These are phyloP conservation scores for Hypotaenidia okinawae DNA, from an alignment of 2,797 vertebrate genomes.

Conservation along the genomic window DNA sequence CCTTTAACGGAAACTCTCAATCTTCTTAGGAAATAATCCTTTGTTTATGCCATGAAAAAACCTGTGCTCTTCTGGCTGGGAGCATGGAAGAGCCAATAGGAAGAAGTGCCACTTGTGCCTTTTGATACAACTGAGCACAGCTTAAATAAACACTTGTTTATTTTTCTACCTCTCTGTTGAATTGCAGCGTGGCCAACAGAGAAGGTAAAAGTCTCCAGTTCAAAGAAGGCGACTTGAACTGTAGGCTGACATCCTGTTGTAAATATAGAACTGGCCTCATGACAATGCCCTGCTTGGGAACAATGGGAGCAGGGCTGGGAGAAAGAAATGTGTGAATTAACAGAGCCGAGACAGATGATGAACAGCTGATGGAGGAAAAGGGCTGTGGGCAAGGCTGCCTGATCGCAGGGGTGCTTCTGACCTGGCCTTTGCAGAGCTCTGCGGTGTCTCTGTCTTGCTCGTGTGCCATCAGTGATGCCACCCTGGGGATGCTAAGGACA, in stretches of 20 bases:
- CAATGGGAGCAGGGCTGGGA: constrained; percentile 46
- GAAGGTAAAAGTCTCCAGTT: constrained; percentile 72
- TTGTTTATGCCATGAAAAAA: constrained; percentile 62
- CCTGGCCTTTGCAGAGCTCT: neutral
- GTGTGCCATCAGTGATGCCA: accelerated
- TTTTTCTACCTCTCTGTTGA: constrained; percentile 72
- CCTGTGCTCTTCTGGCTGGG: neutral
- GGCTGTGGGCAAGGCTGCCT: neutral
- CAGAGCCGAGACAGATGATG: neutral
- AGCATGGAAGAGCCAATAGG: neutral
- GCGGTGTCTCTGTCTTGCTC: neutral
- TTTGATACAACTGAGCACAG: constrained; percentile 17
- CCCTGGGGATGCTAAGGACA: neutral
- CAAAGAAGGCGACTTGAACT: constrained; percentile 57
- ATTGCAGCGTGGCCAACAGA: constrained; percentile 45
- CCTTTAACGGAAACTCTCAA: constrained; percentile 50
- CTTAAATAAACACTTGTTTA: constrained; percentile 73
- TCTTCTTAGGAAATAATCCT: constrained; percentile 64
- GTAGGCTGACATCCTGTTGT: constrained; percentile 70
- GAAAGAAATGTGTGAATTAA: constrained; percentile 63
- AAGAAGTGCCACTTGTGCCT: constrained; percentile 1
- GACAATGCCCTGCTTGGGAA: constrained; percentile 52
- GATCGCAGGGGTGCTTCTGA: neutral
- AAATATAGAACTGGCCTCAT: constrained; percentile 66
- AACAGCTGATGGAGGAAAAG: constrained; percentile 52